Conservation (phyloP, 2,113 vertebrate species). For the Poeciliopsis retropinna region DNA sequence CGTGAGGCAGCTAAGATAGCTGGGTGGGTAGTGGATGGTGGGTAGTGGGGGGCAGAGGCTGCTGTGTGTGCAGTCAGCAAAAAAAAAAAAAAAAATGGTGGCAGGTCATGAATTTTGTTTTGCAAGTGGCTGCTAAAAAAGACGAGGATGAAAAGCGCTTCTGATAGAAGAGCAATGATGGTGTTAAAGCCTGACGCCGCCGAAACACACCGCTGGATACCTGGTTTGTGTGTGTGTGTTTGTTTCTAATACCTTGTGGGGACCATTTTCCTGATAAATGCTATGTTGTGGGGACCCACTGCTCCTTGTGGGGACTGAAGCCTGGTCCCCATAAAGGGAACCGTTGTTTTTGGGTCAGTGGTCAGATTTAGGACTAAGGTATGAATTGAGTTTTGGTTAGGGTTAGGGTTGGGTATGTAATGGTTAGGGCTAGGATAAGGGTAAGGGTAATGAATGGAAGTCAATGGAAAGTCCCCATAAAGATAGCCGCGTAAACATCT, state of each 20-base stretch:
- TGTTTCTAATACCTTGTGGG: neutral
- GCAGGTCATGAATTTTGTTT: conserved; percentile 75
- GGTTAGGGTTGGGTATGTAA: no score
- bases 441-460: no score
- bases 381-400: no score
- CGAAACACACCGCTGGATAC: conserved; percentile 31
- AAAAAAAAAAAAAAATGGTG: conserved; percentile 53
- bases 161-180: conserved; percentile 51
- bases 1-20: conserved; percentile 60
- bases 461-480: no score
- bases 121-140: conserved; percentile 18
- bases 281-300: no score
- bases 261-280: no score
- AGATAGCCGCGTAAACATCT: neutral
- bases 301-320: no score
- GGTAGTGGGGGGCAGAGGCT: conserved; percentile 29
- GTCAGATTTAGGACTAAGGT: no score
- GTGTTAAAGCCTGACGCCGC: conserved; percentile 47
- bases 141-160: conserved; percentile 57
- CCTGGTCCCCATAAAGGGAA: no score
- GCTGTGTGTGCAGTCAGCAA: conserved; percentile 64
- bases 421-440: no score
- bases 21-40: neutral
- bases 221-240: neutral
- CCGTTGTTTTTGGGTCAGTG: no score